phyloP scores from a whole-genome alignment of 2,888 invertebrate species.

The Lasioglossum vierecki region DNA sequence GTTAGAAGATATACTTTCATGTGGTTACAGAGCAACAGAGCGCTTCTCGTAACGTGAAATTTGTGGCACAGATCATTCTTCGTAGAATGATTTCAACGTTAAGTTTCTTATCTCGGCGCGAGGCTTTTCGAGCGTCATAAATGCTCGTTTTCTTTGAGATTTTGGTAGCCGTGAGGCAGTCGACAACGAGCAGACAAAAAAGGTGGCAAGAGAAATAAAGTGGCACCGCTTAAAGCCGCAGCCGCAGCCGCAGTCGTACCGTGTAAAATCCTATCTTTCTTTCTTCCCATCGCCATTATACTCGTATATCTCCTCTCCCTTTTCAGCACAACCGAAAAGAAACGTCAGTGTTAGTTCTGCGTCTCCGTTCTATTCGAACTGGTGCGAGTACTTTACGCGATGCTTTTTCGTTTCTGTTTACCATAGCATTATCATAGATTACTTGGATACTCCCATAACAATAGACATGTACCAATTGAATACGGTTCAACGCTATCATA shows the following conservation, averaged over 20 bases:
- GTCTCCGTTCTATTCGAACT: neutral
- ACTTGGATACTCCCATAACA: neutral
- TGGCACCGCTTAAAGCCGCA: constrained; percentile 44
- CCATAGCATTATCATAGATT: neutral
- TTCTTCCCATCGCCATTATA: constrained; percentile 41
- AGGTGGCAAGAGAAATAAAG: constrained; percentile 44
- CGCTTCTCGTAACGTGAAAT: neutral
- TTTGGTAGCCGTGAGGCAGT: constrained; percentile 50
- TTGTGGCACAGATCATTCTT: neutral
- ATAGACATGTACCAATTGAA: neutral
- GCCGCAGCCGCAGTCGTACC: constrained; percentile 35
- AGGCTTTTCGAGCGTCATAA: constrained; percentile 31
- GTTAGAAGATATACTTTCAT: neutral
- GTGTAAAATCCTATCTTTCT: constrained; percentile 52
- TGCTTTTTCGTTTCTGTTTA: neutral
- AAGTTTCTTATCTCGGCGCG: constrained; percentile 4
- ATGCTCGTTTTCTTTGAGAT: constrained; percentile 31
- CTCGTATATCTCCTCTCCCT: neutral
- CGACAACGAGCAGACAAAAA: constrained; percentile 36
- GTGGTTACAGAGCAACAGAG: neutral
- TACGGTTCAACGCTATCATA: neutral
- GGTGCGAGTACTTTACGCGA: neutral
- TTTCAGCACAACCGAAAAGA: constrained; percentile 18
- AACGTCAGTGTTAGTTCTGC: constrained; percentile 27
- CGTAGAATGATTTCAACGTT: neutral